Evolutionary conservation across 2,797 vertebrate genomes (phyloP).

Genomic region (Alauda arvensis): DNA sequence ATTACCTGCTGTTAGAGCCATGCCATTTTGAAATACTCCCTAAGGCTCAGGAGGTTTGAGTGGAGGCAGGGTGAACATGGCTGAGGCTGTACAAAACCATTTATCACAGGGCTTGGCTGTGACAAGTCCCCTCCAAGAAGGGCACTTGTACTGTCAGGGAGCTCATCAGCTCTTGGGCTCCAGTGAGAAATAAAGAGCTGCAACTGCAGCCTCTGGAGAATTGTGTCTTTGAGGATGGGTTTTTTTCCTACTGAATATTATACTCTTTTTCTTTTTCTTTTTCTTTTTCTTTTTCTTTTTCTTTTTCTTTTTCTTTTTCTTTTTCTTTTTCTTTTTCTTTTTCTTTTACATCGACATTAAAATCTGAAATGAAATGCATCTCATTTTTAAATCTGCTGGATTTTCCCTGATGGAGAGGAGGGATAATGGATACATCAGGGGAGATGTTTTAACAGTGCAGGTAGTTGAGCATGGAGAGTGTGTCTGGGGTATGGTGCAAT

Average conservation of each 20-base stretch:
- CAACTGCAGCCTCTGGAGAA: not conserved
- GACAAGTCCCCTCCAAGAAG: not conserved
- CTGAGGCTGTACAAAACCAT: not conserved
- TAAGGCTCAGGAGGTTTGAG: not conserved
- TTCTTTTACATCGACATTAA: too few species aligned
- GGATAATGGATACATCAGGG: not conserved
- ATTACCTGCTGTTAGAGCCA: not conserved
- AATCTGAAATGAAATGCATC: not conserved
- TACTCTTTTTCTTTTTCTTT: not conserved
- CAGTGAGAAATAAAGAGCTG: not conserved
- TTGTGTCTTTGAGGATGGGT: not conserved
- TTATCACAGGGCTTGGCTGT: not conserved
- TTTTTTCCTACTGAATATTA: not conserved
- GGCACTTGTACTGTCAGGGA: not conserved
- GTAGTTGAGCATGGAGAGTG: not conserved
- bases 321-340: not conserved
- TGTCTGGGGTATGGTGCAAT: rapidly evolving
- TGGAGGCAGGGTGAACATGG: not conserved
- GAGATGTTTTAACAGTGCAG: rapidly evolving
- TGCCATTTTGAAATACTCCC: not conserved
- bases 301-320: not conserved
- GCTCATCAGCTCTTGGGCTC: not conserved
- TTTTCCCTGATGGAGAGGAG: not conserved
- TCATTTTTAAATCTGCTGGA: not conserved
- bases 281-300: not conserved